Evolutionary conservation across 2,797 vertebrate genomes (phyloP), one percentile per base, ranked within the genome.

Genomic region (Thripadectes ignobilis): DNA sequence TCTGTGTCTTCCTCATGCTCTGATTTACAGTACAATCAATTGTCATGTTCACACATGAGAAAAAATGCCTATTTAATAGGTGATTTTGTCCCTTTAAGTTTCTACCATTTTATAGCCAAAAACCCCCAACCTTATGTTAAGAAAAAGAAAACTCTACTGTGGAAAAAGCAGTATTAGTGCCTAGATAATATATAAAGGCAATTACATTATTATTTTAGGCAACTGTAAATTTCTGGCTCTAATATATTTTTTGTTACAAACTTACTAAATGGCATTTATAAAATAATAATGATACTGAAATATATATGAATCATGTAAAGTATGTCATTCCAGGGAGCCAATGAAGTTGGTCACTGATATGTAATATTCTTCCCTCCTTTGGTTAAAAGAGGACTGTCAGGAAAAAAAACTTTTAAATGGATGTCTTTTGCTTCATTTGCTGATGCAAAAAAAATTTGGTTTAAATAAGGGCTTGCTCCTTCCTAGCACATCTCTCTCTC

Each of bases 201-300:
- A 98, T 98, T 97, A 98, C 86, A 82, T 90, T 97, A 98, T 98
- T 98, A 98, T 98, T 98, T 97, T 97, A 97, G 95, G 95, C 96
- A 94, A 97, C 96, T 96, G 96, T 97, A 98, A 97, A 98, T 98
- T 98, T 96, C 96, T 96, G 93, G 77, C 76, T 77, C 91, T 88
- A 96, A 97, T 96, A 66, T 57, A 95, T 97, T 97, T 97, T 97
- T 97, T 96, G 95, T 95, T 93, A 77, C 86, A 93, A 97, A 95
- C 86, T 95, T 95, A 90, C 89, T 85, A 95, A 97, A 94, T 97
- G 97, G 97, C 96, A 98, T 98, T 98, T 98, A 98, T 98, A 96
- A 98, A 98, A 98, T 97, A 98, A 97, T 98, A 92, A 98, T 98
- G 97, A 92, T 96, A 39, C 93, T 98, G 96, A 97, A 98, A 98